Percentiles rank a stretch among this genome's conserved stretches.
These are phyloP conservation scores for Ptychobarbus kaznakovi DNA, from an alignment of 2,797 vertebrate species.

Conservation along the genomic window DNA sequence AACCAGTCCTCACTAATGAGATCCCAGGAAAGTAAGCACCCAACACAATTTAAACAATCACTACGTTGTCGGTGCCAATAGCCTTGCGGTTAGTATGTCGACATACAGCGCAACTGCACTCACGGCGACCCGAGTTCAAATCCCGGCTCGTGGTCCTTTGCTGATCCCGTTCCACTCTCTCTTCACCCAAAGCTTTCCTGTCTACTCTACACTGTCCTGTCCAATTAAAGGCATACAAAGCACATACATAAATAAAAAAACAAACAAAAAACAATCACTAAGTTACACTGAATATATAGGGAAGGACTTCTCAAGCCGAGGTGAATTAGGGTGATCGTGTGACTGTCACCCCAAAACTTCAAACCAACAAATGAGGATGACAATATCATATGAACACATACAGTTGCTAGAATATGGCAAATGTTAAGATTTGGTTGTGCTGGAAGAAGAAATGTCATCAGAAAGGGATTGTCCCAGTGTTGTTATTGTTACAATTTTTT, in stretches of 20 bases:
- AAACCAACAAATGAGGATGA: background rate
- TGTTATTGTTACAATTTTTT: background rate
- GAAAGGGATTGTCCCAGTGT: background rate
- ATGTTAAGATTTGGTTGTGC: background rate
- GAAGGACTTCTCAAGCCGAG: background rate
- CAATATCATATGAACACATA: background rate
- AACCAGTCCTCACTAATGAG: slow-evolving; percentile 38
- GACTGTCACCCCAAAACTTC: background rate
- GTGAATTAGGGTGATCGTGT: background rate
- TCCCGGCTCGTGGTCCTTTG: too few relatives aligned
- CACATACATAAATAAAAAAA: too few relatives aligned
- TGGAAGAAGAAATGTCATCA: background rate
- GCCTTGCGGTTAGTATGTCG: too few relatives aligned
- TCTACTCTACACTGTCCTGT: too few relatives aligned
- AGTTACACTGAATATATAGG: background rate
- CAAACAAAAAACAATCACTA: background rate
- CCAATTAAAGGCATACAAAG: too few relatives aligned
- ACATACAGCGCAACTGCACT: too few relatives aligned
- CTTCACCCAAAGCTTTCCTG: too few relatives aligned
- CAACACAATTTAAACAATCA: background rate
- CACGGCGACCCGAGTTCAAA: too few relatives aligned
- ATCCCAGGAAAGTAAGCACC: slow-evolving; percentile 24
- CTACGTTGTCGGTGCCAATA: too few relatives aligned
- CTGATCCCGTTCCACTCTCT: too few relatives aligned
- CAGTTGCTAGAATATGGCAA: background rate